Base-by-base conservation (phyloP, 1,140 invertebrate genomes). In the Uloborus diversus region DNA sequence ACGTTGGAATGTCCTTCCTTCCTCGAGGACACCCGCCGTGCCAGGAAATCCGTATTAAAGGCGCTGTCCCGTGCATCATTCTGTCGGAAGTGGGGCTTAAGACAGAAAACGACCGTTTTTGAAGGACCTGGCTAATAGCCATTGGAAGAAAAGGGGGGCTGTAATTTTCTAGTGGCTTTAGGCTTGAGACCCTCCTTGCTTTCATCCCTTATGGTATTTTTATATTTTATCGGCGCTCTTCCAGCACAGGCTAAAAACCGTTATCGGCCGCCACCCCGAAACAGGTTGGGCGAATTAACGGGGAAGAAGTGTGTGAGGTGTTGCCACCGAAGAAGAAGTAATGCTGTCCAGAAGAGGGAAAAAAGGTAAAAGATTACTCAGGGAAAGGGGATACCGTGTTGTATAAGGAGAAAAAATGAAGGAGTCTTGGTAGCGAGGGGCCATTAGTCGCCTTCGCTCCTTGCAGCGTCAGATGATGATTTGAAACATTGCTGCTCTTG, bases 401-500 rank as follows among this genome's bases (percentile, higher is more conserved):
- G 7, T 42, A 42, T 42, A 42, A 42, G 64, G 53, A 11, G 32
- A n/a, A 47, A 27, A 20, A 7, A 11, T 9, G 57, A 56, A 20
- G 28, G 61, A 33, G n/a, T 9, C 13, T 17, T 7, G 7, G 49
- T n/a, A 42, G 69, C 49, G 49, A 57, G 61, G 62, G 73, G 73
- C 73, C 59, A 62, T 62, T 62, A 62, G 59, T 62, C 37, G 64
- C 37, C 65, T 66, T 78, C 37, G 25, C 32, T 78, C 51, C 75
- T 78, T 42, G 62, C 32, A 61, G 61, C 71, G 71, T 75, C 71
- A 68, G 76, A 79, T 79, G 76, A 79, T 69, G 76, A 79, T 69
- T 79, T 79, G 76, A 79, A 79, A 79, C 76, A 79, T 79, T 68
- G 76, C 76, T 33, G 65, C 76, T 62, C 65, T 79, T 61, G 37